Evolutionary conservation across 2,113 vertebrate species (phyloP), one percentile per base, ranked within the genome.

Genomic region (Paramisgurnus dabryanus): DNA sequence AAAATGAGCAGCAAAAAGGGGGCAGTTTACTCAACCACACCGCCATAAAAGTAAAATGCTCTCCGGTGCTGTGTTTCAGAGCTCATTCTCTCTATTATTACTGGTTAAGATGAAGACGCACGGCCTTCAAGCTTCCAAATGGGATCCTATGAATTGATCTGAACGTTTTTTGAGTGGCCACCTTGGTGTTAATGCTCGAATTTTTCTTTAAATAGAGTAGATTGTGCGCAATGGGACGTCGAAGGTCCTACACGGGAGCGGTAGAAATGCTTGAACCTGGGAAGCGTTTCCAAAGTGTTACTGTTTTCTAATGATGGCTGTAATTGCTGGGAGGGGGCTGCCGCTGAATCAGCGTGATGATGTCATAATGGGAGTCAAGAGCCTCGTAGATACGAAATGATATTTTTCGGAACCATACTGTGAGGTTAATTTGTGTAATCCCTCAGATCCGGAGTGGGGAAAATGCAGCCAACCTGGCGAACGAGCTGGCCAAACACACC

Each of bases 401-500:
- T 85, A 85, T 84, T 85, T 84, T 84, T 79, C 67, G 80, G 66
- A 84, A 77, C 74, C 87, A 90, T 88, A 88, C 88, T 92, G 91
- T 91, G 88, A 90, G 90, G 87, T 88, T 91, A 90, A 90, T 90
- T 94, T 87, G 83, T 80, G 89, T 90, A 83, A 85, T 94, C 68
- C 81, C 81, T 85, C 86, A 99, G 98, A 99, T 99, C 82, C 93
- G 97, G 89, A 98, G 96, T 66, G 98, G 98, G 63, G 97, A 99
- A 91, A 99, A 99, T 6, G 98, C 98, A n/a, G 98, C 97, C 84
- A 98, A 95, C 90, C 93, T 99, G 84, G 97, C 98, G 91, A 98
- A 98, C 70, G 98, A 99, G 91, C 92, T 99, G 91, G 96, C 98
- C 76, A 96, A 96, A 84, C 96, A 98, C 90, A 99, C 98, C 85